Conservation (phyloP, 2,113 vertebrate genomes). For the Pelecanus crispus region DNA sequence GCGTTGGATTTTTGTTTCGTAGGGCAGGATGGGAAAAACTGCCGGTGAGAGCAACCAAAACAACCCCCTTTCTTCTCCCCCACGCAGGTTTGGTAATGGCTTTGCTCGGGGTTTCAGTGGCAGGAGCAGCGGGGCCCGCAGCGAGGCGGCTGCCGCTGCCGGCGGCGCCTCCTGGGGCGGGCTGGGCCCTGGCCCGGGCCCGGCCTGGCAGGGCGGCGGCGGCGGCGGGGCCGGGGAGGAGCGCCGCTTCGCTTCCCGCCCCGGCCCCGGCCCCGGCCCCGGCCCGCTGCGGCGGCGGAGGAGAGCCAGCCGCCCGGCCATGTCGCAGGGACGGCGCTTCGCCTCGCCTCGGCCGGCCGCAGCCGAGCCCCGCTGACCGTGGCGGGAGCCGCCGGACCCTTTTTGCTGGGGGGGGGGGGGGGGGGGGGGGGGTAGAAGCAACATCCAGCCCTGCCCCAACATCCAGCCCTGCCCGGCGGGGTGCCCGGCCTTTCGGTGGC, state of each 20-base stretch:
- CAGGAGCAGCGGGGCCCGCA: background rate
- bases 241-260: background rate
- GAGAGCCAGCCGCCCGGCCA: background rate
- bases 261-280: background rate
- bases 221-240: background rate
- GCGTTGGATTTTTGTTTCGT: background rate
- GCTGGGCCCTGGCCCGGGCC: background rate
- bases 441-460: background rate
- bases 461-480: background rate
- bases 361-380: background rate
- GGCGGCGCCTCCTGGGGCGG: background rate
- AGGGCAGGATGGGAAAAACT: background rate
- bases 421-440: too few species aligned
- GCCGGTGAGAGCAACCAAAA: background rate
- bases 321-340: background rate
- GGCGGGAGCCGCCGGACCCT: background rate
- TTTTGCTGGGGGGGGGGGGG: too few species aligned
- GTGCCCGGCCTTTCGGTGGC: rapidly evolving
- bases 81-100: background rate
- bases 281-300: background rate
- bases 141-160: background rate
- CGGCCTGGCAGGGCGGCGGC: background rate
- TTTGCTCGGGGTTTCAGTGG: background rate
- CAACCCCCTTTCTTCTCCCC: background rate
- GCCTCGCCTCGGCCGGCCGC: background rate